A percentile compares a stretch with the other conserved stretches of the same genome.
Conservation (phyloP, 2,113 vertebrate species). For the Dasyurus viverrinus region DNA sequence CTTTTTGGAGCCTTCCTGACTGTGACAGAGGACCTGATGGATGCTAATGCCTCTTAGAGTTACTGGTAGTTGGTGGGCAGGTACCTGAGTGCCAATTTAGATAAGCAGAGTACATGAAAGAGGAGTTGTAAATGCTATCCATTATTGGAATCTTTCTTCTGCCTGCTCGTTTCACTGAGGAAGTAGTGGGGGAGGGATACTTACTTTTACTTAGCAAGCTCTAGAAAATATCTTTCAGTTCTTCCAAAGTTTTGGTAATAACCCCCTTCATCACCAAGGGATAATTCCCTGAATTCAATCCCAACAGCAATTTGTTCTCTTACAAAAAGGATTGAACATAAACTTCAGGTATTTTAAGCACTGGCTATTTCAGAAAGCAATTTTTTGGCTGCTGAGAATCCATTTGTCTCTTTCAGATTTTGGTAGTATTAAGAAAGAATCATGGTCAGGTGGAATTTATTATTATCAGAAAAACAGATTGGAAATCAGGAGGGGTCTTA, state of each 20-base stretch:
- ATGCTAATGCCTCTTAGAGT: constrained; percentile 26
- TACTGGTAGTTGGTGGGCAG: constrained; percentile 41
- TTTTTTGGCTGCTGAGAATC: constrained; percentile 50
- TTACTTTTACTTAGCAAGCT: too few relatives aligned
- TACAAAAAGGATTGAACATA: constrained; percentile 26
- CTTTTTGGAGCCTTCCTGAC: constrained; percentile 27
- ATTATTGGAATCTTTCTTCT: constrained; percentile 53
- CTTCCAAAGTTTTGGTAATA: constrained; percentile 40
- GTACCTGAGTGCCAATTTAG: constrained; percentile 45
- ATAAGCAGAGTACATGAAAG: constrained; percentile 16
- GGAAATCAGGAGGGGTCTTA: background rate
- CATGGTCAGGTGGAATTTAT: constrained; percentile 20
- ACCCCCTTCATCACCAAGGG: constrained; percentile 57
- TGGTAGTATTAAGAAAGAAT: constrained; percentile 28
- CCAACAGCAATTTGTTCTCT: constrained; percentile 58
- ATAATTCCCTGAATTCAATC: constrained; percentile 62
- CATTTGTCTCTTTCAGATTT: constrained; percentile 59
- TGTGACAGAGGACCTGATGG: constrained; percentile 22
- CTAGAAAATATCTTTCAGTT: constrained; percentile 30
- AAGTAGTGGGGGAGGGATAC: constrained; percentile 20
- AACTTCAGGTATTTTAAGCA: constrained; percentile 5
- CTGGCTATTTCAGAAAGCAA: constrained; percentile 52
- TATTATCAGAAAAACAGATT: background rate
- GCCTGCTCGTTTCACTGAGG: constrained; percentile 24
- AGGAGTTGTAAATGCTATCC: constrained; percentile 44